Conservation (phyloP, 2,113 vertebrate genomes). For the Lamprotornis superbus region DNA sequence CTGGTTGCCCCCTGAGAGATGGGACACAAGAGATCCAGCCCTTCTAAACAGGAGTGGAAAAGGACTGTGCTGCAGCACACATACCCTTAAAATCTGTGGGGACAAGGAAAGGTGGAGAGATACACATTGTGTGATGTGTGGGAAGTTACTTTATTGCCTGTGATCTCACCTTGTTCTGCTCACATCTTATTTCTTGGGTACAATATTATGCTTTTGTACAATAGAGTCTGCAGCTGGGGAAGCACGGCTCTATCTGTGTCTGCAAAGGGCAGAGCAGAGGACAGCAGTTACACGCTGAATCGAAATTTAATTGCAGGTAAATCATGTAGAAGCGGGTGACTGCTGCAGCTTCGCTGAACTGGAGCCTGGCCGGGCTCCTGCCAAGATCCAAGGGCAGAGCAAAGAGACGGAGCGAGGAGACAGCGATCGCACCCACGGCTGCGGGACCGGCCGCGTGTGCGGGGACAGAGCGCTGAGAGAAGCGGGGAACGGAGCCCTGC, state of each 20-base stretch:
- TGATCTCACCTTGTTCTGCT: background rate
- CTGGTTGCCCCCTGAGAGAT: background rate
- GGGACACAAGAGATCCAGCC: background rate
- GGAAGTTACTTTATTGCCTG: background rate
- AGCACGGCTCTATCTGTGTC: fast-evolving
- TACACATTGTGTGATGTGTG: background rate
- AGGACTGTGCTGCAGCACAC: background rate
- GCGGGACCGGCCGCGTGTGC: background rate
- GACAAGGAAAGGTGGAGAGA: background rate
- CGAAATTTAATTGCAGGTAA: background rate
- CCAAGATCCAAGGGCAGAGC: constrained; percentile 16
- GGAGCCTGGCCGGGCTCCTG: background rate
- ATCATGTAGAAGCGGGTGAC: background rate
- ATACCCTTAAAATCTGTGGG: background rate
- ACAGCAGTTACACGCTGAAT: background rate
- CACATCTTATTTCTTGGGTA: background rate
- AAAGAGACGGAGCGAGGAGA: background rate
- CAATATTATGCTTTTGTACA: fast-evolving
- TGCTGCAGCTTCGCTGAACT: background rate
- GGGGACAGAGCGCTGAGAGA: background rate
- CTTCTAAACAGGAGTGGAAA: background rate
- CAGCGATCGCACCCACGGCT: fast-evolving
- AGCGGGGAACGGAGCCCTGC: background rate
- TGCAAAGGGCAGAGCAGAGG: background rate
- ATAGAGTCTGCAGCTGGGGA: background rate